Evolutionary conservation across 2,888 invertebrate species (phyloP).

Genomic region (Aradus depressus): DNA sequence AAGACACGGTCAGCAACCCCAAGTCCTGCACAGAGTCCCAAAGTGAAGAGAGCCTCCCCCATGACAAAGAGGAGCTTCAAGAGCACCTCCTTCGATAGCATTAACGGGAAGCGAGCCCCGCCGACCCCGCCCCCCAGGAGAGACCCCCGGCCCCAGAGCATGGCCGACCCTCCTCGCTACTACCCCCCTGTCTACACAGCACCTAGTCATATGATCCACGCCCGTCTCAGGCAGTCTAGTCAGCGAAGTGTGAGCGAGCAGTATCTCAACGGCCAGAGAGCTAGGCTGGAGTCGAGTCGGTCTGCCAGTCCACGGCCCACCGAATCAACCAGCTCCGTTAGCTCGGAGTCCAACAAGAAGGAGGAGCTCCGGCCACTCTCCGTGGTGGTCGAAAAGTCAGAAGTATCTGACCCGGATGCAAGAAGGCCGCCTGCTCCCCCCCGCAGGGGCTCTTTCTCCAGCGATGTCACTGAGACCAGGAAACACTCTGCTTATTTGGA

Average conservation of each 20-base stretch:
- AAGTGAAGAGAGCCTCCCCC: constrained; percentile 26
- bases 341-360: constrained; percentile 13
- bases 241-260: constrained; percentile 10
- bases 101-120: constrained; percentile 37
- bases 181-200: constrained; percentile 36
- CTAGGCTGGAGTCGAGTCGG: constrained; percentile 13
- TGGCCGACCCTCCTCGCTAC: constrained; percentile 53
- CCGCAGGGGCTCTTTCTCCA: constrained; percentile 12
- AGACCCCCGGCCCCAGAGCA: constrained; percentile 38
- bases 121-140: constrained; percentile 66
- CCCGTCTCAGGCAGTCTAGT: constrained; percentile 14
- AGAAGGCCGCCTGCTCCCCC: constrained; percentile 7
- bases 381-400: constrained; percentile 32
- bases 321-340: constrained; percentile 3
- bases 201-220: constrained; percentile 38
- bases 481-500: constrained; percentile 66
- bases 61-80: constrained; percentile 7
- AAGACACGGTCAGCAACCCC: constrained; percentile 32
- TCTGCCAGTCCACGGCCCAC: constrained; percentile 28
- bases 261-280: constrained; percentile 1
- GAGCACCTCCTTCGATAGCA: constrained; percentile 13
- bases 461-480: constrained; percentile 15
- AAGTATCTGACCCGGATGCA: constrained; percentile 19
- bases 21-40: constrained; percentile 32
- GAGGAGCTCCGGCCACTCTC: constrained; percentile 32